Evolutionary conservation across 2,113 vertebrate species (phyloP).

Genomic region (Butastur rufipennis): DNA sequence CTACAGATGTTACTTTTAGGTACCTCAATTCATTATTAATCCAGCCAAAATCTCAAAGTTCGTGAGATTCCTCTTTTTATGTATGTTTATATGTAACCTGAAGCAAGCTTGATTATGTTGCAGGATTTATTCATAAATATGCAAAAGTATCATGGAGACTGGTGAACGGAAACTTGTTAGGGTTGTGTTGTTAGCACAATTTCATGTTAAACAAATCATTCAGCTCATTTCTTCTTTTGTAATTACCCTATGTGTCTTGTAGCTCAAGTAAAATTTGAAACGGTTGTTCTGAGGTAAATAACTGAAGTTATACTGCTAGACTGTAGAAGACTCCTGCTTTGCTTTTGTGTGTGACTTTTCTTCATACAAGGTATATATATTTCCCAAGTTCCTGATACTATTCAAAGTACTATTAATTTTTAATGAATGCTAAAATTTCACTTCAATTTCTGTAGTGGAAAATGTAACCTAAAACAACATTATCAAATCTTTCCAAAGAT

Average conservation of each 20-base stretch:
- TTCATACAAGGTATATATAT: not conserved
- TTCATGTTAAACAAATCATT: not conserved
- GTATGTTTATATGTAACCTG: not conserved
- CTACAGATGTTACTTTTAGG: not conserved
- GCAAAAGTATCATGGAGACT: not conserved
- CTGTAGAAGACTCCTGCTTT: not conserved
- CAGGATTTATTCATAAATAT: not conserved
- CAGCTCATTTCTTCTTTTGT: not conserved
- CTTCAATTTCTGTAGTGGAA: not conserved
- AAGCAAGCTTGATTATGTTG: not conserved
- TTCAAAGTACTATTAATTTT: not conserved
- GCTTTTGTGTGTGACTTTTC: not conserved
- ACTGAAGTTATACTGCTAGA: not conserved
- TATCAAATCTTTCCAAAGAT: not conserved
- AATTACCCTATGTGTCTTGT: not conserved
- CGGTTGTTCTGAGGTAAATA: not conserved
- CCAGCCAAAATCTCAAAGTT: not conserved
- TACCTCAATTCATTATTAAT: not conserved
- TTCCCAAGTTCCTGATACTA: not conserved
- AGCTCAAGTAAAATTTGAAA: not conserved
- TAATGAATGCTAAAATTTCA: not conserved
- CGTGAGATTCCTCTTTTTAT: not conserved
- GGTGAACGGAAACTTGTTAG: not conserved
- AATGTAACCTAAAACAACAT: not conserved
- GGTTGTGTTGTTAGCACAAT: not conserved